Evolutionary conservation across 2,113 vertebrate species (phyloP).

Genomic region (Sturnus vulgaris): DNA sequence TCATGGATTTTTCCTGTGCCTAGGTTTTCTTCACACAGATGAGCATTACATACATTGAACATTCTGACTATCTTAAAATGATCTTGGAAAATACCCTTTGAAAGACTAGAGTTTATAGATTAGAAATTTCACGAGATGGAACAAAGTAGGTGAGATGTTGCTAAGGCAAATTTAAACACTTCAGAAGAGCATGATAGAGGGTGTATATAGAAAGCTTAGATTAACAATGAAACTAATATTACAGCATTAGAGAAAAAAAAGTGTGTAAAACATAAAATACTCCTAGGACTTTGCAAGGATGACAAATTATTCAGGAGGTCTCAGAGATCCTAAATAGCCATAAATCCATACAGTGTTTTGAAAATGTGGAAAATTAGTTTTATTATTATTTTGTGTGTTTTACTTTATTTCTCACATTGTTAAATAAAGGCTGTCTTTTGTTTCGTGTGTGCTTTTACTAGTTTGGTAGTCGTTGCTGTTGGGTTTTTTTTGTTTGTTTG

Average conservation of each 20-base stretch:
- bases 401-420: neutral
- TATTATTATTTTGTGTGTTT: neutral
- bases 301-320: neutral
- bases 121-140: neutral
- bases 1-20: neutral
- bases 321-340: neutral
- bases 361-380: neutral
- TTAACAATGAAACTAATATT: neutral
- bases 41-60: neutral
- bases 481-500: neutral
- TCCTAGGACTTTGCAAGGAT: neutral
- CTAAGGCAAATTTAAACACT: neutral
- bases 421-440: neutral
- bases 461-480: neutral
- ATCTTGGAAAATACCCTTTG: neutral
- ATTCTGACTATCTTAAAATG: neutral
- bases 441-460: neutral
- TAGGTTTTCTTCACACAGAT: neutral
- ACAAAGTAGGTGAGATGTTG: neutral
- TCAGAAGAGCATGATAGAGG: neutral
- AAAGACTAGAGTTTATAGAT: neutral
- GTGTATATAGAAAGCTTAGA: neutral
- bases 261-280: neutral
- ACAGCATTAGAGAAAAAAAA: neutral
- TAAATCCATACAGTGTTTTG: neutral